Conservation (phyloP, 1,140 invertebrate genomes). For the Diuraphis noxia region DNA sequence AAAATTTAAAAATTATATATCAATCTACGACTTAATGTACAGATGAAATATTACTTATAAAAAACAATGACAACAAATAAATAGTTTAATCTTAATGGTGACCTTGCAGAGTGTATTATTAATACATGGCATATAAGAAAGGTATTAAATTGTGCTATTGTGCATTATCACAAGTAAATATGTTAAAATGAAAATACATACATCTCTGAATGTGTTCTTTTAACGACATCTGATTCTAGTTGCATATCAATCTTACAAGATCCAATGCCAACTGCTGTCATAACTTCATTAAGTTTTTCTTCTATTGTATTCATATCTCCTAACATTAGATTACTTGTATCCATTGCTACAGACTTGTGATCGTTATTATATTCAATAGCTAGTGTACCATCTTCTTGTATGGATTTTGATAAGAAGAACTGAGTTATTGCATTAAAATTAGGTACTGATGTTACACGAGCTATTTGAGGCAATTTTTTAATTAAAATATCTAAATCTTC, state of each 20-base stretch:
- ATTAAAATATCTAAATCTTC: slow-evolving; percentile 48
- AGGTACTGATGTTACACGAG: slow-evolving; percentile 23
- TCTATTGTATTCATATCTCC: slow-evolving; percentile 10
- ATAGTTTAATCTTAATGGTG: no score
- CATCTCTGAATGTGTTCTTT: slow-evolving; percentile 40
- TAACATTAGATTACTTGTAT: slow-evolving; percentile 18
- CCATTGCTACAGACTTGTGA: neutral
- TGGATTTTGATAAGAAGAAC: slow-evolving; percentile 46
- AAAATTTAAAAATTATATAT: no score
- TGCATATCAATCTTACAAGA: slow-evolving; percentile 2
- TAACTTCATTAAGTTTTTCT: slow-evolving; percentile 34
- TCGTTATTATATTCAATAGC: slow-evolving; percentile 40
- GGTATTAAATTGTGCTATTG: no score
- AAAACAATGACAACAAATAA: no score
- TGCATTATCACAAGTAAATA: no score
- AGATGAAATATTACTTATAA: no score
- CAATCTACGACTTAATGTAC: no score
- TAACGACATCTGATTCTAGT: slow-evolving; percentile 15
- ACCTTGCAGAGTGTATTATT: no score
- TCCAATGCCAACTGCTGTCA: slow-evolving; percentile 17
- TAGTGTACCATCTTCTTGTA: slow-evolving; percentile 41
- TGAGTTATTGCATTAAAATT: slow-evolving; percentile 47
- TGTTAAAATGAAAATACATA: neutral
- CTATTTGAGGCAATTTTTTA: slow-evolving; percentile 29
- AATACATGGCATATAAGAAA: no score